Evolutionary conservation across 2,888 invertebrate species (phyloP).

Genomic region (Mythimna impura): DNA sequence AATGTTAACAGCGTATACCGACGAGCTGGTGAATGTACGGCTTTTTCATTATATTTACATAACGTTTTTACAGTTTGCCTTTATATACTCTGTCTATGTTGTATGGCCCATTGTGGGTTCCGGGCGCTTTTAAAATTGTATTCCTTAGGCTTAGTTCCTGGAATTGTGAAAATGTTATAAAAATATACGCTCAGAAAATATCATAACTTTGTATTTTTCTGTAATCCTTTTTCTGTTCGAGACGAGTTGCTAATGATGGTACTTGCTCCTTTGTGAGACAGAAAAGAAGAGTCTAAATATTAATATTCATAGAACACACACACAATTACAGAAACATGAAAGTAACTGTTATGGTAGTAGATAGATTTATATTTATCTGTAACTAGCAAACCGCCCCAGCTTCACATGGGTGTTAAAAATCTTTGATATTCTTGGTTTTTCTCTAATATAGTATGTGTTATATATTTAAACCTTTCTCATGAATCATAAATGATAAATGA

Average conservation of each 20-base stretch:
- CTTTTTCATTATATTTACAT: slow-evolving; percentile 81
- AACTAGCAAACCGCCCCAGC: neutral
- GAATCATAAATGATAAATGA: no score
- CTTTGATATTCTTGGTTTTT: no score
- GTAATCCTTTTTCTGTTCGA: neutral
- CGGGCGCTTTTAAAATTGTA: slow-evolving; percentile 55
- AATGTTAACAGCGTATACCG: slow-evolving; percentile 80
- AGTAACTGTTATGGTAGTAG: neutral
- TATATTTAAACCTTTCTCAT: no score
- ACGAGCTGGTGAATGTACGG: slow-evolving; percentile 72
- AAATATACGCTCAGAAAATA: slow-evolving; percentile 7
- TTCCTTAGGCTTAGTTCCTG: slow-evolving; percentile 17
- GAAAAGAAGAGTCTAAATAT: neutral
- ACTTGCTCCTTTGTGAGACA: neutral
- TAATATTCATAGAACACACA: neutral
- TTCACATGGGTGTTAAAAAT: no score
- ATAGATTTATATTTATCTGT: neutral
- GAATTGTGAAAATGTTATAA: slow-evolving; percentile 3
- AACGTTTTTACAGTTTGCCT: slow-evolving; percentile 68
- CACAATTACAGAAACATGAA: neutral
- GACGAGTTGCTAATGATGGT: neutral
- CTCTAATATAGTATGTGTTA: no score
- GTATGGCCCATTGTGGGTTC: slow-evolving; percentile 33
- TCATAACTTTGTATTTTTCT: neutral
- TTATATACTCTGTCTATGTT: slow-evolving; percentile 44